Conservation (phyloP, 2,113 vertebrate species). For the Malurus alboscapulatus region DNA sequence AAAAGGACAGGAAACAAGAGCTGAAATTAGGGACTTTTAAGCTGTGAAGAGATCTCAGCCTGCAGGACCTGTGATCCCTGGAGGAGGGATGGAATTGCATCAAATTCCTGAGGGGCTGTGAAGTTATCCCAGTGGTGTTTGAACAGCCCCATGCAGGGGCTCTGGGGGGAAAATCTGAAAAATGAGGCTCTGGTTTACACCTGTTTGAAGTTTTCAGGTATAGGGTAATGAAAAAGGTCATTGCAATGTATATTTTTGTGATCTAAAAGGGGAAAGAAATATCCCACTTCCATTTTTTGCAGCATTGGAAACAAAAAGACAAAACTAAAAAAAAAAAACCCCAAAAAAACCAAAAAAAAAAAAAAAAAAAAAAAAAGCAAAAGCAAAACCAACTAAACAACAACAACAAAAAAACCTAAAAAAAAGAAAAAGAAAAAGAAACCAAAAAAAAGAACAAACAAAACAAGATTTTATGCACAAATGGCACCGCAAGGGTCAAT, state of each 20-base stretch:
- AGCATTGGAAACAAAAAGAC: fast-evolving
- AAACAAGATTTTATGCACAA: not conserved
- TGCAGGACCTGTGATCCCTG: not conserved
- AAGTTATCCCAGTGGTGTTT: not conserved
- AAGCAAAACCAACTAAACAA: not conserved
- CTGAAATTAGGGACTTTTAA: not conserved
- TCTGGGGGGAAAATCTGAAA: not conserved
- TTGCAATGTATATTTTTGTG: not conserved
- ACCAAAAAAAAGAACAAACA: not conserved
- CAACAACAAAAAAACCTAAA: too few species aligned
- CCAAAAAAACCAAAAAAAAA: not conserved
- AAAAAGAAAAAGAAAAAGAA: too few species aligned
- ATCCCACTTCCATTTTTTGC: not conserved
- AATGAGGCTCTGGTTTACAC: not conserved
- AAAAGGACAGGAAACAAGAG: not conserved
- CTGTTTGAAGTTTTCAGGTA: not conserved
- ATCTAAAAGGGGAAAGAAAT: not conserved
- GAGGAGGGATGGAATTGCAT: not conserved
- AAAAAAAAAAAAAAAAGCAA: not conserved
- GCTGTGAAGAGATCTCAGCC: not conserved
- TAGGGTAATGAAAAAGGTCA: not conserved
- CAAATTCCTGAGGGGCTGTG: not conserved
- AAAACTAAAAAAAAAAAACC: not conserved
- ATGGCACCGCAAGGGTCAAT: not conserved
- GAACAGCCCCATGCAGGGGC: not conserved